Evolutionary conservation across 2,797 vertebrate genomes (phyloP).

Genomic region (Danio aesculapii): DNA sequence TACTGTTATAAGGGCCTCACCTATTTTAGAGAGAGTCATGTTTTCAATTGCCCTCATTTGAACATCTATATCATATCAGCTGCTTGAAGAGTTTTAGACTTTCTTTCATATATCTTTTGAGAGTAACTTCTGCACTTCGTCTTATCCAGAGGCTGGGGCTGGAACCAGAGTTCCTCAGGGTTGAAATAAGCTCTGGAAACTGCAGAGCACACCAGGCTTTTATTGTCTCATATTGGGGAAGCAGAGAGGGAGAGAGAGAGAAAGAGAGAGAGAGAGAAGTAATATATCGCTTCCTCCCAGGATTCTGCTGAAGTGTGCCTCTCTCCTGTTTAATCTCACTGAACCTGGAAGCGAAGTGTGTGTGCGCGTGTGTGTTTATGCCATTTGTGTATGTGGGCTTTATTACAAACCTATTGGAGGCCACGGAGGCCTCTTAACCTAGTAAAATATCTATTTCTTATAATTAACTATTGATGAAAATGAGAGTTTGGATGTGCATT

Average conservation of each 20-base stretch:
- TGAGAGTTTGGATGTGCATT: slow-evolving; percentile 18
- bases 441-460: slow-evolving; percentile 40
- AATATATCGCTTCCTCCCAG: slow-evolving; percentile 70
- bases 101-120: background rate
- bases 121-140: slow-evolving; percentile 22
- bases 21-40: background rate
- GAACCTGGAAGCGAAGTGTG: slow-evolving; percentile 39
- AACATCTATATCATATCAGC: background rate
- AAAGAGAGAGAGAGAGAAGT: slow-evolving; percentile 64
- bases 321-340: slow-evolving; percentile 54
- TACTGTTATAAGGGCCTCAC: too few relatives aligned
- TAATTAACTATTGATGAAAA: slow-evolving; percentile 53
- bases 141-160: slow-evolving; percentile 14
- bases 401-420: slow-evolving; percentile 17
- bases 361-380: slow-evolving; percentile 25
- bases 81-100: slow-evolving; percentile 25
- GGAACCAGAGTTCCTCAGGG: slow-evolving; percentile 53
- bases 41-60: background rate
- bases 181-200: slow-evolving; percentile 49
- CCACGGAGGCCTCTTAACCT: slow-evolving; percentile 11
- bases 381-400: slow-evolving; percentile 24
- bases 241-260: slow-evolving; percentile 47
- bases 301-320: slow-evolving; percentile 63
- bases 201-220: slow-evolving; percentile 58
- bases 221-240: slow-evolving; percentile 74